Percentiles rank a stretch among this genome's conserved stretches.
phyloP scores from a whole-genome alignment of 2,113 vertebrate genomes.

The Pseudolaguvia tuberculata region DNA sequence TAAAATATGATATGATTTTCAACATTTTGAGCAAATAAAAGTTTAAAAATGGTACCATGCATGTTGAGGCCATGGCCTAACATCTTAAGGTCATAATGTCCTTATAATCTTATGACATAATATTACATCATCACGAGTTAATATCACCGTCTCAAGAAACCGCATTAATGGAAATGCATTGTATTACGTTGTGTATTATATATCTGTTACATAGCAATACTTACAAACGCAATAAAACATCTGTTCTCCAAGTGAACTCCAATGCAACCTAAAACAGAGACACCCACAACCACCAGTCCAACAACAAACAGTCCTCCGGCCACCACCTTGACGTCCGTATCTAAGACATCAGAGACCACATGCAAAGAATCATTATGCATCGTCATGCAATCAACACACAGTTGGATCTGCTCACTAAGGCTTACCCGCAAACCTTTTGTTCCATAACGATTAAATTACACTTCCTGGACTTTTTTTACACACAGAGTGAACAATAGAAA shows the following conservation, averaged over 20 bases:
- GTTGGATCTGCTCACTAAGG: background rate
- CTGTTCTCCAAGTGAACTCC: slow-evolving; percentile 45
- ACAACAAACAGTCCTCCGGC: slow-evolving; percentile 50
- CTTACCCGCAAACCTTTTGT: background rate
- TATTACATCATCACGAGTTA: too few relatives aligned
- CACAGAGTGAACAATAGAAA: background rate
- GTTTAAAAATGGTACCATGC: too few relatives aligned
- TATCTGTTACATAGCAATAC: slow-evolving; percentile 7
- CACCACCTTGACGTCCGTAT: slow-evolving; percentile 36
- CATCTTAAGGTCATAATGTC: background rate
- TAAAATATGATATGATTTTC: too few relatives aligned
- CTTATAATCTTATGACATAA: too few relatives aligned
- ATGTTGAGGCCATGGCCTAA: too few relatives aligned
- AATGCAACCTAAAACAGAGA: slow-evolving; percentile 47
- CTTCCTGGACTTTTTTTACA: background rate
- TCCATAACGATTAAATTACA: slow-evolving; percentile 6
- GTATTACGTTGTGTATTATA: background rate
- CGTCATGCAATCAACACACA: background rate
- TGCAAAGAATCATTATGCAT: background rate
- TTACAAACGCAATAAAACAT: slow-evolving; percentile 48
- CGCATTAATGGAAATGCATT: background rate
- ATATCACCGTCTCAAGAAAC: too few relatives aligned
- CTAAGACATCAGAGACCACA: slow-evolving; percentile 31
- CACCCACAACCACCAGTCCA: slow-evolving; percentile 44
- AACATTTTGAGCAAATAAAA: too few relatives aligned